A percentile compares a stretch with the other conserved stretches of the same genome.
phyloP scores from a whole-genome alignment of 2,797 vertebrate genomes.

The Hapalemur alaotrensis region DNA sequence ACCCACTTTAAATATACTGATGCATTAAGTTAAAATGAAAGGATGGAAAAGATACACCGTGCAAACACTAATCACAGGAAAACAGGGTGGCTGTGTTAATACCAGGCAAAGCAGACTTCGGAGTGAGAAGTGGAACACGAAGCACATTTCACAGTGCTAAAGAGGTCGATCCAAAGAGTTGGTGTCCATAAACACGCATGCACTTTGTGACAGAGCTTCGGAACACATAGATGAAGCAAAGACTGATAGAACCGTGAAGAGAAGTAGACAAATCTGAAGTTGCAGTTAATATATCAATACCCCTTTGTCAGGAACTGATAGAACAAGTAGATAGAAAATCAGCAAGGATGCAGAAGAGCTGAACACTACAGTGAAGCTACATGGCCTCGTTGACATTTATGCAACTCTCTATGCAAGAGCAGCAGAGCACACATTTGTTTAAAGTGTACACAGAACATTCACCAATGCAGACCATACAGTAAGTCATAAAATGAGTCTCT shows the following conservation, averaged over 20 bases:
- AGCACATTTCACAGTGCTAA: not conserved
- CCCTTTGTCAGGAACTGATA: not conserved
- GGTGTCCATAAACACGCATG: not conserved
- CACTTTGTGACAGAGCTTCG: not conserved
- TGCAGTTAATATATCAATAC: accelerated
- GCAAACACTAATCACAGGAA: not conserved
- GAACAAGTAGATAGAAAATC: not conserved
- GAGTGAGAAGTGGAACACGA: not conserved
- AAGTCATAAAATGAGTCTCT: not conserved
- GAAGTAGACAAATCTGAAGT: not conserved
- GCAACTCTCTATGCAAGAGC: accelerated
- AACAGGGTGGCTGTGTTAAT: not conserved
- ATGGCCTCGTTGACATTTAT: accelerated
- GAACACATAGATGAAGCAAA: not conserved
- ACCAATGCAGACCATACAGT: not conserved
- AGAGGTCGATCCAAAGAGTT: not conserved
- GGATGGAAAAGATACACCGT: not conserved
- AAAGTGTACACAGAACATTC: not conserved
- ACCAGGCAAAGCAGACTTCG: not conserved
- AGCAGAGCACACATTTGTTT: not conserved
- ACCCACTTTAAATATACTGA: not conserved
- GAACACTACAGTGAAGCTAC: too few relatives aligned
- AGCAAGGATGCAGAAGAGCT: accelerated
- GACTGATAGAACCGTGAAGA: not conserved
- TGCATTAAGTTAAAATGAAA: not conserved